Conservation (phyloP, 2,888 invertebrate genomes). For the Congeria kusceri region DNA sequence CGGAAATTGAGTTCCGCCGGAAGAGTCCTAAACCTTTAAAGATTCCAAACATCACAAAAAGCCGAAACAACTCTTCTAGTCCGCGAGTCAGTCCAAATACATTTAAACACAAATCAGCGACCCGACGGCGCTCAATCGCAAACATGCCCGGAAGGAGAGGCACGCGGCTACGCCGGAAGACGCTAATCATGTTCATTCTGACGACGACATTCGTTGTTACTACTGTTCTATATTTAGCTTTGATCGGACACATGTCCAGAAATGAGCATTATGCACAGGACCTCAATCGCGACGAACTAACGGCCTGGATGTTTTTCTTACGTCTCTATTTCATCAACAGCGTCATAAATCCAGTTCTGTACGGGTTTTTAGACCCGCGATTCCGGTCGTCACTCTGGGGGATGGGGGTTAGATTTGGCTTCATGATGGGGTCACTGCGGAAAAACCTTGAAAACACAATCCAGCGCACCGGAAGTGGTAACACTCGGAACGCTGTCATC, state of each 20-base stretch:
- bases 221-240: constrained; percentile 50
- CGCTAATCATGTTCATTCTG: constrained; percentile 61
- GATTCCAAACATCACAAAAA: too few relatives aligned
- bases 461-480: background rate
- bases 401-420: constrained; percentile 52
- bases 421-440: constrained; percentile 53
- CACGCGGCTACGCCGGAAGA: constrained; percentile 51
- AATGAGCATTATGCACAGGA: constrained; percentile 23
- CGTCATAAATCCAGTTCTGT: constrained; percentile 57
- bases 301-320: constrained; percentile 57
- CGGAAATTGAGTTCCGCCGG: too few relatives aligned
- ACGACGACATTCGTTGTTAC: constrained; percentile 53
- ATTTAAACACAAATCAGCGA: background rate
- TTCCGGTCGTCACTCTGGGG: constrained; percentile 55
- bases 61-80: too few relatives aligned
- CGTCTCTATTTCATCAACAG: constrained; percentile 63
- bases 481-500: too few relatives aligned
- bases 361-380: constrained; percentile 59
- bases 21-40: too few relatives aligned
- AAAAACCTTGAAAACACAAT: constrained; percentile 47
- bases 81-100: too few relatives aligned
- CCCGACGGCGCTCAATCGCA: constrained; percentile 44
- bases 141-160: constrained; percentile 36
- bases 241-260: constrained; percentile 45
- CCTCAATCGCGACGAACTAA: constrained; percentile 31